Conservation (phyloP, 2,113 vertebrate genomes). For the Buteo buteo region DNA sequence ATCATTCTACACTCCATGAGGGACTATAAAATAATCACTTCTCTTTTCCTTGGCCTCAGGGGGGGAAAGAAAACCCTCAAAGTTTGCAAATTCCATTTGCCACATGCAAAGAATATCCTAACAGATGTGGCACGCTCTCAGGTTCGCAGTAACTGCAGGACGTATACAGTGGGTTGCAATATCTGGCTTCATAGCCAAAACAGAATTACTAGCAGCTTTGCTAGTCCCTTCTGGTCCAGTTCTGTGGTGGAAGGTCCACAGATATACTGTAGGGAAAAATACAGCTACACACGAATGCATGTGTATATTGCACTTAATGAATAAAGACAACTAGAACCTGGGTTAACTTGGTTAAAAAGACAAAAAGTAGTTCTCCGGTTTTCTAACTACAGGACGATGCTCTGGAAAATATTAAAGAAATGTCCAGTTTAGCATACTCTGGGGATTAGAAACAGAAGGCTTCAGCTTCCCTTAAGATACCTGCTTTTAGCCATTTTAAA, state of each 20-base stretch:
- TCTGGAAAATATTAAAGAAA: not conserved
- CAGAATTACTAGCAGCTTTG: not conserved
- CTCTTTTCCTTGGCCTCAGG: not conserved
- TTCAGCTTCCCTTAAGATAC: not conserved
- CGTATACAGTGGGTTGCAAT: not conserved
- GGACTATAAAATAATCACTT: not conserved
- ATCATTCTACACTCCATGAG: not conserved
- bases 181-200: not conserved
- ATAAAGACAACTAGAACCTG: not conserved
- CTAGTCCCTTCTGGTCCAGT: not conserved
- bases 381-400: not conserved
- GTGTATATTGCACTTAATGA: rapidly evolving
- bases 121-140: not conserved
- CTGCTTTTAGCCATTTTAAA: not conserved
- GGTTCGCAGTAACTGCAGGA: not conserved
- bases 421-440: not conserved
- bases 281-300: rapidly evolving
- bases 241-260: not conserved
- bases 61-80: not conserved
- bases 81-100: not conserved
- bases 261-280: not conserved
- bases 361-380: not conserved
- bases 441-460: not conserved
- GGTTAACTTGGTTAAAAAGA: not conserved
- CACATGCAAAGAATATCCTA: not conserved